Evolutionary conservation across 2,888 invertebrate genomes (phyloP).

Genomic region (Ormyrus nitidulus): DNA sequence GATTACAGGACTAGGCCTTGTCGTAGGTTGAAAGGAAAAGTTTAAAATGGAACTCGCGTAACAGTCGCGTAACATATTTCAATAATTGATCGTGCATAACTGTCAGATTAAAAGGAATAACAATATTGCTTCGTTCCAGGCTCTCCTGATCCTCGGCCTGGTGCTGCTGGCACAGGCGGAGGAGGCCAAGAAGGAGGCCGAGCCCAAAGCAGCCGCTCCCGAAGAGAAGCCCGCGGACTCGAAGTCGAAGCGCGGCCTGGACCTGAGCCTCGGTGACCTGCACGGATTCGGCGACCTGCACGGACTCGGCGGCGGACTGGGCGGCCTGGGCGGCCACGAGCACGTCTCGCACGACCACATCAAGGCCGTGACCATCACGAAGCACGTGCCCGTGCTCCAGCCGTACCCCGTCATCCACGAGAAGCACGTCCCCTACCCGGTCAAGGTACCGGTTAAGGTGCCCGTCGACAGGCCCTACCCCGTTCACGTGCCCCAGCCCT

Average conservation of each 20-base stretch:
- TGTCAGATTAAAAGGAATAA: background rate
- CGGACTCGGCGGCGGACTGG: conserved; percentile 62
- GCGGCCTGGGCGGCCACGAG: conserved; percentile 59
- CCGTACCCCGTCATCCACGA: conserved; percentile 71
- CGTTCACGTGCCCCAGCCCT: conserved; percentile 70
- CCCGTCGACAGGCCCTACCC: conserved; percentile 68
- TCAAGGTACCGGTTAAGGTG: conserved; percentile 68
- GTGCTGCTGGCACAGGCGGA: conserved; percentile 65
- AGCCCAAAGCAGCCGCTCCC: conserved; percentile 52
- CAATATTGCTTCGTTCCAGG: conserved; percentile 57
- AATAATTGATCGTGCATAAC: no score
- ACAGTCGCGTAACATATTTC: no score
- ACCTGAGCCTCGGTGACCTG: conserved; percentile 63
- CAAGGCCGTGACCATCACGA: conserved; percentile 70
- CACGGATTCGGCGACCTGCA: conserved; percentile 55
- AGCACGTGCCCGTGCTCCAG: conserved; percentile 69
- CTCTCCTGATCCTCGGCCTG: conserved; percentile 66
- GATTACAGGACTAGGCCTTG: no score
- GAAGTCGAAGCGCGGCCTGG: conserved; percentile 70
- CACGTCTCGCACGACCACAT: conserved; percentile 64
- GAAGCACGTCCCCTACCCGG: conserved; percentile 66
- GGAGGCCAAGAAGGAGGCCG: conserved; percentile 59
- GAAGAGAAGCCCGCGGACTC: conserved; percentile 59
- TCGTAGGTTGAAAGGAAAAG: no score
- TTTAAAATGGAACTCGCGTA: no score